Evolutionary conservation across 2,113 vertebrate species (phyloP).

Genomic region (Syngnathus floridae): DNA sequence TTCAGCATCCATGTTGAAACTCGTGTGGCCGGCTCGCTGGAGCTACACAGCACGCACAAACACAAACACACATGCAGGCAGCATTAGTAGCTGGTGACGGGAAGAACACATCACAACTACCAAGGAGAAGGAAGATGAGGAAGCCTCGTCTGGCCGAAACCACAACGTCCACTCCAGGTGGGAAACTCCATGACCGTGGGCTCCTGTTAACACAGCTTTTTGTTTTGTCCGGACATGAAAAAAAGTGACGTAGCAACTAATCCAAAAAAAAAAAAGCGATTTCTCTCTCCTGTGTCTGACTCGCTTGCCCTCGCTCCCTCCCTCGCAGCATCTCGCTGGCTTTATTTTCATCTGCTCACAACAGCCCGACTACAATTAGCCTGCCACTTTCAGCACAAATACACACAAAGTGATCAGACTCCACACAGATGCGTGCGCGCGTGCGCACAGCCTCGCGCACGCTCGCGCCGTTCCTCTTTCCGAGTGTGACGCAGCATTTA

Average conservation of each 20-base stretch:
- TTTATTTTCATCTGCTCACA: constrained; percentile 75
- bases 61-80: constrained; percentile 10
- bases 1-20: constrained; percentile 76
- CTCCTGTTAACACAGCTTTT: constrained; percentile 70
- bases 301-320: constrained; percentile 41
- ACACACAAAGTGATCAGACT: constrained; percentile 48
- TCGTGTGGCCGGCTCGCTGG: constrained; percentile 59
- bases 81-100: constrained; percentile 35
- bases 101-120: constrained; percentile 57
- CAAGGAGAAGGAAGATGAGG: constrained; percentile 58
- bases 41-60: constrained; percentile 45
- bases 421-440: constrained; percentile 36
- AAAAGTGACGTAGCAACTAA: constrained; percentile 82
- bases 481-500: constrained; percentile 99
- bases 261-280: constrained; percentile 46
- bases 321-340: constrained; percentile 60
- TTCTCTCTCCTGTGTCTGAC: constrained; percentile 47
- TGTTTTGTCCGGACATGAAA: constrained; percentile 72
- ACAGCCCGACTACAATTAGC: constrained; percentile 77
- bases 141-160: constrained; percentile 53
- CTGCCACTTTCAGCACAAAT: constrained; percentile 69
- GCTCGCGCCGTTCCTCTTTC: constrained; percentile 58
- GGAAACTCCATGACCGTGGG: constrained; percentile 64
- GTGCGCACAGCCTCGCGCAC: constrained; percentile 36
- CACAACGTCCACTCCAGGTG: constrained; percentile 61